Conservation (phyloP, 2,888 invertebrate species). For the Apamea monoglypha region DNA sequence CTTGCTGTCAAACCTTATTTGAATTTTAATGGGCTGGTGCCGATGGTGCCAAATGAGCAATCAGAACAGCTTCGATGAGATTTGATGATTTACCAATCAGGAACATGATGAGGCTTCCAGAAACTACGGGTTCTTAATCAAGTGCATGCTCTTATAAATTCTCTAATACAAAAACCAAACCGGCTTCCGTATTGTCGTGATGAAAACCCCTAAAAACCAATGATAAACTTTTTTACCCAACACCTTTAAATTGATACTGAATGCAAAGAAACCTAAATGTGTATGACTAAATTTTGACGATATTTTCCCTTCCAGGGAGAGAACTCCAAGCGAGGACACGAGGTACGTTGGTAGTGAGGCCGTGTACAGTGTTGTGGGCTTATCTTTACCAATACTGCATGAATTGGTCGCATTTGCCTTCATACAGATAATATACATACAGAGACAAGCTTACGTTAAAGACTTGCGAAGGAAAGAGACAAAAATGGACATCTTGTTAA, state of each 20-base stretch:
- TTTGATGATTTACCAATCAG: background rate
- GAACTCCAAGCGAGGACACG: conserved; percentile 68
- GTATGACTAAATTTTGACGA: conserved; percentile 58
- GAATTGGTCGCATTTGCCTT: conserved; percentile 62
- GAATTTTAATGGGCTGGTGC: background rate
- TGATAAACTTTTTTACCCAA: background rate
- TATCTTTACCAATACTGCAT: conserved; percentile 64
- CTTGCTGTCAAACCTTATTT: background rate
- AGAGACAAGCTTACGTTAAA: conserved; percentile 45
- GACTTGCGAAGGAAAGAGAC: conserved; percentile 16
- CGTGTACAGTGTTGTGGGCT: conserved; percentile 64
- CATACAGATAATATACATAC: conserved; percentile 52
- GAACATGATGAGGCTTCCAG: background rate
- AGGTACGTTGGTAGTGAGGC: conserved; percentile 65
- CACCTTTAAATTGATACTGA: background rate
- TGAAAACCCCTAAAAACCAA: background rate
- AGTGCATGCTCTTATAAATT: conserved; percentile 19
- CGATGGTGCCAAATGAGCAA: background rate
- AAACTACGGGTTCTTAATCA: background rate
- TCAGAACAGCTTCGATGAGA: background rate
- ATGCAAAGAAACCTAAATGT: conserved; percentile 22
- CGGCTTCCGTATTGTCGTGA: background rate
- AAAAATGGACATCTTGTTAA: background rate
- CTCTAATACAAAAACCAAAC: background rate
- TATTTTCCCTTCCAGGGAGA: conserved; percentile 69